A percentile compares a stretch with the other conserved stretches of the same genome.
Conservation (phyloP, 2,888 invertebrate genomes). For the Ernsta delagoae region DNA sequence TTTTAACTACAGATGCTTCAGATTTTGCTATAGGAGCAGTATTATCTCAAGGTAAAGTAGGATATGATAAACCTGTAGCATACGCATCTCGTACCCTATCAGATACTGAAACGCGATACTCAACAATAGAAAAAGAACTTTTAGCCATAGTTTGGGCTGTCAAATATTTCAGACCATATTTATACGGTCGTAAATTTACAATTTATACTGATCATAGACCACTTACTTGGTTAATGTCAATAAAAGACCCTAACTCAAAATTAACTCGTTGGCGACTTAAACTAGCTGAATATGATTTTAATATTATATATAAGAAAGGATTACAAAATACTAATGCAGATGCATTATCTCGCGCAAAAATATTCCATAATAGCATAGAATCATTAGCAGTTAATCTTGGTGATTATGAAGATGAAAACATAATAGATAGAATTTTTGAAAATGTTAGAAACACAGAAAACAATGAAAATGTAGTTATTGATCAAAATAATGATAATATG, state of each 20-base stretch:
- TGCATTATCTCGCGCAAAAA: slow-evolving; percentile 46
- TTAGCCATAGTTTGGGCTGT: slow-evolving; percentile 55
- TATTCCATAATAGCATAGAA: slow-evolving; percentile 13
- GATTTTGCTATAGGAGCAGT: slow-evolving; percentile 48
- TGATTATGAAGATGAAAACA: background rate
- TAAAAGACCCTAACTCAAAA: slow-evolving; percentile 59
- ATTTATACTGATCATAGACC: slow-evolving; percentile 63
- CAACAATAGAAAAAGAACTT: slow-evolving; percentile 56
- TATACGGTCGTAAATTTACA: slow-evolving; percentile 56
- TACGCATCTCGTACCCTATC: slow-evolving; percentile 47
- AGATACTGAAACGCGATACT: slow-evolving; percentile 45
- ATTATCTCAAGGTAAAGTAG: slow-evolving; percentile 47
- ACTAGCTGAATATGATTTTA: slow-evolving; percentile 48
- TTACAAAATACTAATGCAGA: slow-evolving; percentile 48
- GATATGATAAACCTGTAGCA: slow-evolving; percentile 46
- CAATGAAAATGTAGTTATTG: background rate
- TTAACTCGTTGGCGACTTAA: slow-evolving; percentile 56
- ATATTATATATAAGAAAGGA: slow-evolving; percentile 48
- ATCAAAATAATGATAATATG: background rate
- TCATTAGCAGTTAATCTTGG: background rate
- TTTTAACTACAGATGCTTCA: slow-evolving; percentile 47
- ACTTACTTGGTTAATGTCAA: slow-evolving; percentile 53
- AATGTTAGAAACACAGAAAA: background rate
- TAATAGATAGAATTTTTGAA: background rate
- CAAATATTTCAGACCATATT: slow-evolving; percentile 55